Base-by-base conservation (phyloP, 2,113 vertebrate genomes). In the Burhinus oedicnemus region DNA sequence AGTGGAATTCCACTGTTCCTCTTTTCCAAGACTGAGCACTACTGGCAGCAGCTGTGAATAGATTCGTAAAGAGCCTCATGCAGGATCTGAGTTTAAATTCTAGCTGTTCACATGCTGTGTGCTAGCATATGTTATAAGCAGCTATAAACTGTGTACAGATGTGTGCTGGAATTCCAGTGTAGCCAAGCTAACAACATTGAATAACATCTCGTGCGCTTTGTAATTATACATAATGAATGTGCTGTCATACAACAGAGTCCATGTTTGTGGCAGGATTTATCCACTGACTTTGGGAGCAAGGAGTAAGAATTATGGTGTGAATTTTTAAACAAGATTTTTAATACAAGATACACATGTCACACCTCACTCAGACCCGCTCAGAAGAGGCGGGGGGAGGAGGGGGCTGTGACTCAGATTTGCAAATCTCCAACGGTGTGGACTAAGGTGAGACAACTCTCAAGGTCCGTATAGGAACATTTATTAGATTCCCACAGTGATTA, bases 161-260 rank as follows among this genome's bases (percentile, higher is more conserved):
- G 89, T 91, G 80, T 91, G 83, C 81, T 36, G 9, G 77, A 95
- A 76, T 93, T 93, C 89, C 94, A 94, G 65, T 29, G 65, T 84
- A 93, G 81, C 77, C 87, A 83, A 83, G 87, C 52, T 87, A 94
- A 87, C 87, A 96, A 82, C 69, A 87, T 0, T 55, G 74, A 96
- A 65, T 72, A 96, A 94, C 92, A 85, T 61, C 75, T 95, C 8
- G 0, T 91, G 60, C 70, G 87, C 78, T 96, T 96, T 97, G 93
- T 95, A 96, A 94, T 94, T 85, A 85, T 91, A 79, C 78, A 93
- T 90, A 94, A 95, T 96, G 65, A 87, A 97, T 87, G 85, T 80
- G 49, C 58, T 93, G 78, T 80, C 84, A 23, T 45, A 80, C 29
- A 85, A 76, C 12, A 88, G 57, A 84, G 70, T 69, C 78, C 82